Evolutionary conservation across 2,888 invertebrate species (phyloP).

Genomic region (Erpobdella octoculata): DNA sequence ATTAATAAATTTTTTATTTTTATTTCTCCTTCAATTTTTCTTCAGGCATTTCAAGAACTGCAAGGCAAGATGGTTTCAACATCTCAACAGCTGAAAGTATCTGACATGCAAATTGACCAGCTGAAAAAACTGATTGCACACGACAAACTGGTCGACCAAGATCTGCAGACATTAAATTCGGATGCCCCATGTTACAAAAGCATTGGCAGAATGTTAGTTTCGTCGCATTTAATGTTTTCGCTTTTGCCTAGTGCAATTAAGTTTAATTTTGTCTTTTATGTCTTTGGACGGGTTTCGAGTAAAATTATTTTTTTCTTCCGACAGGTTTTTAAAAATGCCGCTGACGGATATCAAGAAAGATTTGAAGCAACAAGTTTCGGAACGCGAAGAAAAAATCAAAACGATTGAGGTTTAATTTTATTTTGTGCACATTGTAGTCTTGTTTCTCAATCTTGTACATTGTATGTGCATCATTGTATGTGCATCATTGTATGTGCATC

Average conservation of each 20-base stretch:
- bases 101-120: conserved; percentile 69
- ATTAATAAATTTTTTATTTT: no score
- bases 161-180: conserved; percentile 58
- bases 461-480: no score
- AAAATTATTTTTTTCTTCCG: conserved; percentile 18
- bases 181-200: conserved; percentile 70
- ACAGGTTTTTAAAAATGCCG: conserved; percentile 64
- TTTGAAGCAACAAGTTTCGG: conserved; percentile 59
- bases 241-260: no score
- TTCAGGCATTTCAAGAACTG: conserved; percentile 68
- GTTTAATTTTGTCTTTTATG: no score
- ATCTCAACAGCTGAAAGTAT: conserved; percentile 68
- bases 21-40: not conserved
- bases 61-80: conserved; percentile 75
- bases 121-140: conserved; percentile 64
- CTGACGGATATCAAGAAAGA: conserved; percentile 61
- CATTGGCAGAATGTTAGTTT: conserved; percentile 68
- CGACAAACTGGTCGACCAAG: conserved; percentile 65
- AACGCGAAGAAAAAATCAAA: conserved; percentile 60
- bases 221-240: no score
- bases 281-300: not conserved
- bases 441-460: not conserved
- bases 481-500: no score
- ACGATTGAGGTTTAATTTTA: conserved; percentile 57
- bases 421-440: not conserved